Evolutionary conservation across 2,113 vertebrate genomes (phyloP), one percentile per base, ranked within the genome.

Genomic region (Callospermophilus lateralis): DNA sequence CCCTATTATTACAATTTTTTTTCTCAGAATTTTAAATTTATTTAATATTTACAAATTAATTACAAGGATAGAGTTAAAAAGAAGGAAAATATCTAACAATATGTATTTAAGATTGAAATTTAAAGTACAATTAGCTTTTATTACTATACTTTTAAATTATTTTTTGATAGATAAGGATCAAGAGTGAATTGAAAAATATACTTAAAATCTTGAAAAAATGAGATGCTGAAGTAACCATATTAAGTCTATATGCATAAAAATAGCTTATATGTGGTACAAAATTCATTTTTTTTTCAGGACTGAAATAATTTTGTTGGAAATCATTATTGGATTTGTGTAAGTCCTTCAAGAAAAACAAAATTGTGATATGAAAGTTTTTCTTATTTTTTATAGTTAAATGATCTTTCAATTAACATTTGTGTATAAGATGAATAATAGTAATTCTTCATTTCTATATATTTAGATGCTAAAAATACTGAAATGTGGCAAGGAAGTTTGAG

Each of bases 41-140:
- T 90, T 89, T 89, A 55, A 84, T 72, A 74, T 61, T 42, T 70
- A 51, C 11, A 92, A 90, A 51, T 90, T 34, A 45, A 68, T 68
- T 92, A 34, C 11, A 79, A 84, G 95, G 1, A 6, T 13, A 73
- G 19, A 42, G 1, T 67, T 63, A n/a, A 77, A 72, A 84, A 72
- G 30, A 37, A 2, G 30, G 48, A 74, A 55, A 73, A 65, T 26
- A 8, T 58, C 12, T 55, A 77, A 80, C 8, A 65, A 9, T 73
- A 34, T 28, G 4, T 67, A 70, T 22, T 51, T 68, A n/a, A 84
- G 22, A 0, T 37, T 51, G 24, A 73, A 68, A 28, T 89, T 77
- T 61, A 84, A 87, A 86, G 4, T 1, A 92, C 6, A 84, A 87
- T 89, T 72, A 77, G 0, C 84, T 34, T 76, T 74, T 85, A 77